A percentile compares a stretch with the other conserved stretches of the same genome.
Conservation (phyloP, 2,888 invertebrate species). For the Elysia crispata region DNA sequence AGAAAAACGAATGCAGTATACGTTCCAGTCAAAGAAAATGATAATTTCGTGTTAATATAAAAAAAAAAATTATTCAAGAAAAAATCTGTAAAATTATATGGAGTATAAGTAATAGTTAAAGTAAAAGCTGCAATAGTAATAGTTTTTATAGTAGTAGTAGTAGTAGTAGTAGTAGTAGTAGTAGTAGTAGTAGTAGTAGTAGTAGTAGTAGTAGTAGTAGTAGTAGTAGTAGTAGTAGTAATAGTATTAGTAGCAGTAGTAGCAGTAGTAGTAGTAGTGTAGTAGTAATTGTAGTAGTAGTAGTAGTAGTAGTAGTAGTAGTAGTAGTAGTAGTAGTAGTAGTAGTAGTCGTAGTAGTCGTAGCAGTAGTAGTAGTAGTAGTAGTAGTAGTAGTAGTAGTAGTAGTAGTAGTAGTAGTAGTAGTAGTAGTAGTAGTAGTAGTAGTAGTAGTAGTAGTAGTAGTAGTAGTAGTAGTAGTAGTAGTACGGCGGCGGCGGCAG, state of each 20-base stretch:
- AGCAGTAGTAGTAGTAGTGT: no score
- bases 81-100: no score
- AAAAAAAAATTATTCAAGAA: no score
- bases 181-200: background rate
- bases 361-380: no score
- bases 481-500: no score
- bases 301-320: background rate
- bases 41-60: no score
- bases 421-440: background rate
- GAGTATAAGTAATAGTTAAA: background rate
- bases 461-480: background rate
- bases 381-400: background rate
- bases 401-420: background rate
- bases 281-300: no score
- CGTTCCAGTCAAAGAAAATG: no score
- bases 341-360: no score
- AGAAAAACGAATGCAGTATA: no score
- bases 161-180: background rate
- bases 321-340: background rate
- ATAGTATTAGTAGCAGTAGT: no score
- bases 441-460: background rate
- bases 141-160: background rate
- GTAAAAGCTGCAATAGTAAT: background rate
- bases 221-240: background rate
- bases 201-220: background rate